These are phyloP conservation scores for Tapirus indicus DNA, from an alignment of 2,797 vertebrate genomes.

Conservation along the genomic window DNA sequence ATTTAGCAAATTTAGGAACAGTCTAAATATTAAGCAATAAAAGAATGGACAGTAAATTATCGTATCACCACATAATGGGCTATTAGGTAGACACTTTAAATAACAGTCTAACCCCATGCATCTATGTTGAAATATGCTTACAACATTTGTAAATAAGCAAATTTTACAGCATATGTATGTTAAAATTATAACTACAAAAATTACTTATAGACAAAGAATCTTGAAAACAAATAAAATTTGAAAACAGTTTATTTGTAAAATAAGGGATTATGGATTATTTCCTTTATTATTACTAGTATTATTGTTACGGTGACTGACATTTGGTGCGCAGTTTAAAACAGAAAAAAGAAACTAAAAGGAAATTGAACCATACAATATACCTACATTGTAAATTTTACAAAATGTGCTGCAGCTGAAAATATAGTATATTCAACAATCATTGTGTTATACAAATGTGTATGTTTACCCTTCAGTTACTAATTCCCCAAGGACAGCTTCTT, in stretches of 20 bases:
- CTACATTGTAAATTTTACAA: background rate
- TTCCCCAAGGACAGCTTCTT: background rate
- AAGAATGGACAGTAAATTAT: background rate
- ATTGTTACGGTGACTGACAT: background rate
- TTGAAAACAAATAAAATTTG: slow-evolving; percentile 2
- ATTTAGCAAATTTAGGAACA: slow-evolving; percentile 29
- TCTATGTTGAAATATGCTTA: background rate
- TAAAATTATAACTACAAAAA: slow-evolving; percentile 29
- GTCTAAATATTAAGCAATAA: background rate
- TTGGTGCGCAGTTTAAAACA: background rate
- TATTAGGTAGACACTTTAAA: background rate
- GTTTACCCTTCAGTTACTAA: slow-evolving; percentile 27
- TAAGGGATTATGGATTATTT: background rate
- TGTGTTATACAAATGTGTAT: background rate
- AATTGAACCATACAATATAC: background rate
- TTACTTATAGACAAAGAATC: background rate
- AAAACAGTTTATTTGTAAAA: background rate
- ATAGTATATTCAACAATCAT: background rate
- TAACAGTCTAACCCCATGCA: background rate
- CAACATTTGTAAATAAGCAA: background rate
- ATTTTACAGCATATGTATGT: background rate
- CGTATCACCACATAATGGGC: background rate
- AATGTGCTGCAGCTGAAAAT: slow-evolving; percentile 8
- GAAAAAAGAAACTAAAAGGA: background rate
- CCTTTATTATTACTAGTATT: background rate